Base-by-base conservation (phyloP, 2,113 vertebrate genomes). In the Lagopus muta region DNA sequence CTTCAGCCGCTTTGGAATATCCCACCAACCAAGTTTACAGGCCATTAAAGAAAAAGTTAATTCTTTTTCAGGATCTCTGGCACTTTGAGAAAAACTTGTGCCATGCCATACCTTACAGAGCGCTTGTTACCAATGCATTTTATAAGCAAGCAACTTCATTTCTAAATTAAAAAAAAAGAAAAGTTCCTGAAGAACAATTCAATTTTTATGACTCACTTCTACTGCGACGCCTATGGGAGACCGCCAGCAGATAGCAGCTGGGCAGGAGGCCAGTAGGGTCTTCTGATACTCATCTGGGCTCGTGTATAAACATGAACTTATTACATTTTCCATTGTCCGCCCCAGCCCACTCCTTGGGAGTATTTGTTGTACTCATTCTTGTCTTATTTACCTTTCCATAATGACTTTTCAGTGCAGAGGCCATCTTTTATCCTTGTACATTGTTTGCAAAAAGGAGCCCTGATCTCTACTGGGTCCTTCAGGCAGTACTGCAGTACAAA, bases 371-470 rank as follows among this genome's bases (percentile, higher is more conserved):
- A 60, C 92, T 88, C 91, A 72, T 88, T 95, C 87, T 80, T 36
- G 50, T 50, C 85, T 76, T 95, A 94, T 95, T 95, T 96, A 93
- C 92, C 94, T 96, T 94, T 82, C 89, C 72, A n/a, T 93, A 95
- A 96, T 93, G 89, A 60, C 84, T 93, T 94, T 94, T 91, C 93
- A 80, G 78, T 47, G 69, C 95, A 95, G 87, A 95, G 87, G 87
- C 94, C 75, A 80, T 89, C 78, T 91, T 90, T 89, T 92, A 93
- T 21, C 92, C 78, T 80, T 42, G 42, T 55, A 82, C 74, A 91
- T 92, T 94, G 96, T 95, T 93, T 93, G 96, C 75, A 80, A 92
- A 94, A 91, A 86, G 84, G 55, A 91, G 86, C 55, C 92, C 82
- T 75, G 6, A 65, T 76, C 71, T 72, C 87, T 90, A 85, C 84